Conservation (phyloP, 2,797 vertebrate genomes). For the Gephyroberyx darwinii region DNA sequence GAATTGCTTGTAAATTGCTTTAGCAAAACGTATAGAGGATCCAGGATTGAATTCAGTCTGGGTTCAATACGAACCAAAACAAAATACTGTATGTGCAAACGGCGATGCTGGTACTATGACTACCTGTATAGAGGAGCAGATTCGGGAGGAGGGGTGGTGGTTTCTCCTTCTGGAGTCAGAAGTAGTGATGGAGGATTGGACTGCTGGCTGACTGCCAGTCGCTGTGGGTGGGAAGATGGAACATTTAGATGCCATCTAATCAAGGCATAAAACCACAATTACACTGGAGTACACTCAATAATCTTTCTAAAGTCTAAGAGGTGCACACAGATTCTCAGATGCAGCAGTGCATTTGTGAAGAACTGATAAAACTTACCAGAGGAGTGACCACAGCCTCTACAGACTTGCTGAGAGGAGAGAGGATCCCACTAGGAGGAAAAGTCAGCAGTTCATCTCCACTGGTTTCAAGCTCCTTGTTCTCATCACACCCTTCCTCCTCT, state of each 20-base stretch:
- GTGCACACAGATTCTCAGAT: not conserved
- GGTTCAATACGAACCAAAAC: not conserved
- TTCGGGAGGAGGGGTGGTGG: constrained; percentile 39
- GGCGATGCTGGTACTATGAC: not conserved
- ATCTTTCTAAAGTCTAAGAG: not conserved
- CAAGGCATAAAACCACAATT: not conserved
- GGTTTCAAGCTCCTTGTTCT: constrained; percentile 30
- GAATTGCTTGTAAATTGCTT: no score
- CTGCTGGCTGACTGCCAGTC: constrained; percentile 57
- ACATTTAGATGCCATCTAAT: not conserved
- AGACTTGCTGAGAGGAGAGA: constrained; percentile 85
- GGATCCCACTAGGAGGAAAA: constrained; percentile 77
- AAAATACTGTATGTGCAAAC: no score
- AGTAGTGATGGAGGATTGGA: constrained; percentile 58
- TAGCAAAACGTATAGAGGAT: no score
- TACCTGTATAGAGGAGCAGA: constrained; percentile 73
- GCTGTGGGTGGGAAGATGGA: constrained; percentile 49
- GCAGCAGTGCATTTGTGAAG: not conserved
- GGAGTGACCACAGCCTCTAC: constrained; percentile 83
- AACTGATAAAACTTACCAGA: constrained; percentile 70
- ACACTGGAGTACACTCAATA: no score
- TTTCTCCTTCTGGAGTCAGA: constrained; percentile 52
- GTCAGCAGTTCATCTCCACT: constrained; percentile 76
- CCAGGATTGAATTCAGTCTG: not conserved
- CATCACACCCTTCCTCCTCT: constrained; percentile 28